Evolutionary conservation across 2,113 vertebrate species (phyloP).

Genomic region (Ciconia boyciana): DNA sequence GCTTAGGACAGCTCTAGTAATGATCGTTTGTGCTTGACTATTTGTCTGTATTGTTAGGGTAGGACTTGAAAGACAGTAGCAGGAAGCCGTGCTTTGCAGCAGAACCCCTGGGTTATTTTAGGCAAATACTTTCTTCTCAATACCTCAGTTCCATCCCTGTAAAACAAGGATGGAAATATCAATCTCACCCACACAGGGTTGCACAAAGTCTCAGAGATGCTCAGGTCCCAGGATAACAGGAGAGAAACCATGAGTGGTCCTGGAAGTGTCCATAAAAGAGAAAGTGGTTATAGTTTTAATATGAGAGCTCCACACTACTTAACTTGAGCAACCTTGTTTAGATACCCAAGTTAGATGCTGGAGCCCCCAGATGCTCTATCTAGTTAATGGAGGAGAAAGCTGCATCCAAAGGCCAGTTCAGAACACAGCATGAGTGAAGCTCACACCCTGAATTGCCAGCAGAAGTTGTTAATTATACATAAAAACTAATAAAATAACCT

Average conservation of each 20-base stretch:
- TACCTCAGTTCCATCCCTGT: background rate
- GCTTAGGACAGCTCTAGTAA: background rate
- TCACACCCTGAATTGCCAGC: background rate
- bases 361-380: background rate
- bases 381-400: background rate
- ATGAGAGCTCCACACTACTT: background rate
- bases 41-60: background rate
- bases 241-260: background rate
- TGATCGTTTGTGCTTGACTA: background rate
- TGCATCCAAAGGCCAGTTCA: background rate
- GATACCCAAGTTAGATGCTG: background rate
- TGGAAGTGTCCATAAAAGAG: background rate
- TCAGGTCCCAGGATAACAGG: background rate
- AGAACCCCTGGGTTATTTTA: background rate
- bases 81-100: background rate
- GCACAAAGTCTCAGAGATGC: background rate
- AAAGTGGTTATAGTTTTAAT: background rate
- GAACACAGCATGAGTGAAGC: background rate
- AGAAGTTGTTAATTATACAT: background rate
- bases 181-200: rapidly evolving
- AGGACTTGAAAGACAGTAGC: background rate
- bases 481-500: background rate
- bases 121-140: background rate
- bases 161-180: background rate
- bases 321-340: background rate